Evolutionary conservation across 2,888 invertebrate species (phyloP), one percentile per base, ranked within the genome.

Genomic region (Andrena bucephala): DNA sequence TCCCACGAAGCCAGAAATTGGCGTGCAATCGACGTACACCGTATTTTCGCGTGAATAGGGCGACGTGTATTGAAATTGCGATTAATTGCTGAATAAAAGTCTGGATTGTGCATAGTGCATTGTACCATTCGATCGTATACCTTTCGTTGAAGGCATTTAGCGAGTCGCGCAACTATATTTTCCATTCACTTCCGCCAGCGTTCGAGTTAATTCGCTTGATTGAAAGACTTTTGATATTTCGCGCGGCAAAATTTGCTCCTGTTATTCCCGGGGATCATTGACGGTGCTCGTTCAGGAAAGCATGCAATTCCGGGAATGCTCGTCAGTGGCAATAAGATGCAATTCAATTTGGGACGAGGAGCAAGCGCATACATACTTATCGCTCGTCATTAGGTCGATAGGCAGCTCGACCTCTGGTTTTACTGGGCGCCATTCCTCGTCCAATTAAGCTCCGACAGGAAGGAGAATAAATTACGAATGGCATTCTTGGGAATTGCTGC

Each of bases 361-460:
- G 42, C 71, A 67, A 36, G 57, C 67, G 48, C 57, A 54, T 50
- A 59, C 57, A 62, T 50, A 68, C 57, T 80, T 80, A 80, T 57
- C 74, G 74, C 60, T 73, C 59, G 74, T 74, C 79, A 79, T 80
- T 80, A 80, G 74, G 59, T 79, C 69, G 81, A 78, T 59, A 66
- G 81, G 33, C 70, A 29, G 74, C 24, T 36, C 81, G 74, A 82
- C 74, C 81, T 82, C 62, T 74, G 57, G 33, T 62, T 80, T 67
- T 54, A 48, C 62, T 67, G 69, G 70, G 67, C 74, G 67, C 62
- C 80, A 67, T 67, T 70, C 60, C 69, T 74, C 70, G 68, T 75
- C 70, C 75, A 80, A 81, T 81, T 78, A 81, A 81, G 68, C 57
- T n/a, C 27, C 72, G 78, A 65, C 63, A 68, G 67, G 67, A 81